A percentile compares a stretch with the other conserved stretches of the same genome.
Evolutionary conservation across 2,797 vertebrate genomes (phyloP).

Genomic region (Leptodactylus fallax): DNA sequence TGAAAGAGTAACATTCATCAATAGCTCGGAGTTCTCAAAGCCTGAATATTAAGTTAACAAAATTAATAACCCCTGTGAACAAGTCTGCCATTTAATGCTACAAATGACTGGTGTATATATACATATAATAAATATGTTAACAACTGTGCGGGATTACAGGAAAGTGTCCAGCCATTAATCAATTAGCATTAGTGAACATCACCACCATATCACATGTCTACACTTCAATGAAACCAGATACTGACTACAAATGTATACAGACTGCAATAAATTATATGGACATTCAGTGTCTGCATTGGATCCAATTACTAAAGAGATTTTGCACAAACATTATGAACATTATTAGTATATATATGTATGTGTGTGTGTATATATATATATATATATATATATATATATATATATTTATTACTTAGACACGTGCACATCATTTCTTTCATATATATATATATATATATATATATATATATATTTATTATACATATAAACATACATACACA

Average conservation of each 20-base stretch:
- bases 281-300: conserved; percentile 20
- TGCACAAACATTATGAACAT: too few species aligned
- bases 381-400: background rate
- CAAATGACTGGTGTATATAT: conserved; percentile 46
- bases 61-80: conserved; percentile 45
- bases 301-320: background rate
- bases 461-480: too few species aligned
- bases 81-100: conserved; percentile 35
- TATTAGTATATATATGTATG: background rate
- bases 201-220: conserved; percentile 51
- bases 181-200: conserved; percentile 59
- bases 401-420: too few species aligned
- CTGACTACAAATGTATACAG: conserved; percentile 24
- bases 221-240: conserved; percentile 43
- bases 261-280: conserved; percentile 36
- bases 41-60: conserved; percentile 47
- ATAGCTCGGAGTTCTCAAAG: conserved; percentile 16
- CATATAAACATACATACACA: too few species aligned
- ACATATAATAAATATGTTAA: conserved; percentile 59
- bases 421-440: too few species aligned
- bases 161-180: conserved; percentile 60
- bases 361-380: background rate
- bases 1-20: conserved; percentile 22
- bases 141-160: conserved; percentile 51
- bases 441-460: too few species aligned